A percentile compares a stretch with the other conserved stretches of the same genome.
phyloP scores from a whole-genome alignment of 1,140 invertebrate genomes.

The Grapholita molesta region DNA sequence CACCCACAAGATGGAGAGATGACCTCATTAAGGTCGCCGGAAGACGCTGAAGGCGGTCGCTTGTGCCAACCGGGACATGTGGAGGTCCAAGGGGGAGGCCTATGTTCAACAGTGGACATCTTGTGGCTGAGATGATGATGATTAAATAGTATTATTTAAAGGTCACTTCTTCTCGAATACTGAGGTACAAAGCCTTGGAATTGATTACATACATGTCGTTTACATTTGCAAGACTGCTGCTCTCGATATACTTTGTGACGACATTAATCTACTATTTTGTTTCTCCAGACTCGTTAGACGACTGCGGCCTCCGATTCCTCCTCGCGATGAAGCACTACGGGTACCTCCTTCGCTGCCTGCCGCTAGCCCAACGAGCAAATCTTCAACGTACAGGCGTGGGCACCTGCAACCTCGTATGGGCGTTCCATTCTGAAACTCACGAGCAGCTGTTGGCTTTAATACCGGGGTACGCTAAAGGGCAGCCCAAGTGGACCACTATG shows the following conservation, averaged over 20 bases:
- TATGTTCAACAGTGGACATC: no score
- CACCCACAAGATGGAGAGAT: no score
- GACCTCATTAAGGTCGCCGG: no score
- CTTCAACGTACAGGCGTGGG: constrained; percentile 95
- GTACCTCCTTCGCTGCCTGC: constrained; percentile 95
- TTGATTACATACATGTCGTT: no score
- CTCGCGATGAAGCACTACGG: constrained; percentile 98
- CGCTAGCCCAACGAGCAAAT: constrained; percentile 90
- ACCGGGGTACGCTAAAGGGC: constrained; percentile 91
- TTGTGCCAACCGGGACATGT: no score
- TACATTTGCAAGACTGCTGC: no score
- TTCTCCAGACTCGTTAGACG: constrained; percentile 91
- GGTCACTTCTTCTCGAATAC: no score
- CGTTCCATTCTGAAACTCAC: constrained; percentile 98
- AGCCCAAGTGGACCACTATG: constrained; percentile 94
- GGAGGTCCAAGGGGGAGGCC: no score
- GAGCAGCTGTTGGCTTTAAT: constrained; percentile 95
- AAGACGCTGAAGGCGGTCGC: no score
- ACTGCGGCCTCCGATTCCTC: constrained; percentile 97
- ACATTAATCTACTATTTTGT: not conserved
- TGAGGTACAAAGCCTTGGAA: no score
- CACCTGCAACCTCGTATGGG: constrained; percentile 98
- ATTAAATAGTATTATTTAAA: no score
- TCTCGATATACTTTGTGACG: not conserved
- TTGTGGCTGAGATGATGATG: no score